Conservation (phyloP, 1,140 invertebrate genomes). For the Ganaspis sp. region DNA sequence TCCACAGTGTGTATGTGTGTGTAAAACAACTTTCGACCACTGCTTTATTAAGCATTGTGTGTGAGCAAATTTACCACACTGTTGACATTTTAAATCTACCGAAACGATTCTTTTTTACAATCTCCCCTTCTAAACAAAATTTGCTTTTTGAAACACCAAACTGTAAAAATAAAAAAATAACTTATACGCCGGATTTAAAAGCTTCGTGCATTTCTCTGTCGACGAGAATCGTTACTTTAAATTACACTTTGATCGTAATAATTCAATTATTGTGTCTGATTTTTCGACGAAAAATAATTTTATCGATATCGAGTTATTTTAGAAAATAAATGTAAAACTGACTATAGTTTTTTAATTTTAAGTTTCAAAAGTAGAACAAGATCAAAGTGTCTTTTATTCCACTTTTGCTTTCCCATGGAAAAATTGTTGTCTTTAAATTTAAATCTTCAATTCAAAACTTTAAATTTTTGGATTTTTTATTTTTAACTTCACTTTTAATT, state of each 20-base stretch:
- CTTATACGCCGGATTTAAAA: neutral
- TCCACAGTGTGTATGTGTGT: neutral
- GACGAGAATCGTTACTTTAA: neutral
- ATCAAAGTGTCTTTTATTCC: too few relatives aligned
- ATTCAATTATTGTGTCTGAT: too few relatives aligned
- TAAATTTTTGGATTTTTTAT: too few relatives aligned
- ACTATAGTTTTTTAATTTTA: too few relatives aligned
- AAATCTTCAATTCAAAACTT: too few relatives aligned
- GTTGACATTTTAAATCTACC: constrained; percentile 5
- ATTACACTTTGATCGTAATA: neutral
- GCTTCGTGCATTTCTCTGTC: neutral
- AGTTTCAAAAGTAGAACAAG: too few relatives aligned
- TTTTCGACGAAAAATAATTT: too few relatives aligned
- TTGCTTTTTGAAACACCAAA: neutral
- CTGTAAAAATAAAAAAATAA: neutral
- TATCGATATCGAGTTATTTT: too few relatives aligned
- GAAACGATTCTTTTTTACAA: neutral
- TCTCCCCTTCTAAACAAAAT: neutral
- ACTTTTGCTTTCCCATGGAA: too few relatives aligned
- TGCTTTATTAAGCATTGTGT: neutral
- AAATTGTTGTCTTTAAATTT: too few relatives aligned
- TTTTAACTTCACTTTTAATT: too few relatives aligned
- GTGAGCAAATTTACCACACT: neutral
- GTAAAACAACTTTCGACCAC: neutral
- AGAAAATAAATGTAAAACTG: too few relatives aligned